These are phyloP conservation scores for Hydractinia symbiolongicarpus DNA, from an alignment of 30 jellyfish, hydroid and myxozoan species.

Conservation along the genomic window DNA sequence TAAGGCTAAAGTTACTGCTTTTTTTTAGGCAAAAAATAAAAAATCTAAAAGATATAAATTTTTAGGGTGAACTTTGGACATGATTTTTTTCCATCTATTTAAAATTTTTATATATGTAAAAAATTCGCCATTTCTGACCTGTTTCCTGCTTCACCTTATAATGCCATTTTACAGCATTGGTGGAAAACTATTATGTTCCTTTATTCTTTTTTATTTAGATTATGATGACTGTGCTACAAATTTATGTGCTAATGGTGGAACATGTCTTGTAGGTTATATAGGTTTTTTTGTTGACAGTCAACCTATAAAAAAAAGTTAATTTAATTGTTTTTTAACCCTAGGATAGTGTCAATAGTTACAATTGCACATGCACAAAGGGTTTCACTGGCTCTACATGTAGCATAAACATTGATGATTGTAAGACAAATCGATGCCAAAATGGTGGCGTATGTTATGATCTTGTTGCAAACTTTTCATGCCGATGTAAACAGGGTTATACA, in stretches of 20 bases:
- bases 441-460: conserved; percentile 83
- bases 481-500: conserved; percentile 60
- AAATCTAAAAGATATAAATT: too few species aligned
- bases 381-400: conserved; percentile 17
- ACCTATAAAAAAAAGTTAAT: too few species aligned
- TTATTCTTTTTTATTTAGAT: conserved; percentile 51
- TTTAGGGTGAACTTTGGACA: too few species aligned
- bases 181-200: not conserved
- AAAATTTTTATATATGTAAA: too few species aligned
- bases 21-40: too few species aligned
- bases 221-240: conserved; percentile 71
- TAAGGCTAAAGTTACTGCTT: too few species aligned
- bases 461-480: conserved; percentile 55
- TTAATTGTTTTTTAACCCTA: not conserved
- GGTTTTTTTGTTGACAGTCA: too few species aligned
- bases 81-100: too few species aligned
- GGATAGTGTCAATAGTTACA: conserved; percentile 22
- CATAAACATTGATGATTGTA: conserved; percentile 75
- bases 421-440: conserved; percentile 53
- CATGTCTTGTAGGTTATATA: conserved; percentile 22
- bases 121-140: too few species aligned
- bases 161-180: too few species aligned
- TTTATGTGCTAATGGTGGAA: conserved; percentile 66
- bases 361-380: conserved; percentile 25
- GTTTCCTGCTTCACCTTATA: too few species aligned